phyloP scores from a whole-genome alignment of 2,797 vertebrate genomes.

The Smutsia temminckii region DNA sequence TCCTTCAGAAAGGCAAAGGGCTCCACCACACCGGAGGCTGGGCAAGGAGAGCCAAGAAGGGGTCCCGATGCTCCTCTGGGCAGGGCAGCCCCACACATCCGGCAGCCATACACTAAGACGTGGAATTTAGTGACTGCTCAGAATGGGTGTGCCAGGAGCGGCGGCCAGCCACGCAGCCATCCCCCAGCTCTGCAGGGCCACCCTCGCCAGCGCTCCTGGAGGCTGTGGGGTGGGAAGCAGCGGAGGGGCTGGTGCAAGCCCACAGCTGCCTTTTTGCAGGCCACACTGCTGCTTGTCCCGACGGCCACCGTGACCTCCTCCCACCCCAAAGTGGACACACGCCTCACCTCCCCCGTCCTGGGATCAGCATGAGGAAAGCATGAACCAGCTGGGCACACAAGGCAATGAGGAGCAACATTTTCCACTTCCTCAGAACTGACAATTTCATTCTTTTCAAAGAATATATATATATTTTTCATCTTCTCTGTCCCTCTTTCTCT shows the following conservation, averaged over 20 bases:
- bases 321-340: background rate
- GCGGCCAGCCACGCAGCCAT: accelerated
- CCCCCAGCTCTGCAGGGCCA: accelerated
- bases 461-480: background rate
- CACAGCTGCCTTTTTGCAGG: background rate
- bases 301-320: no score
- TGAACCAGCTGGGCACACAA: background rate
- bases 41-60: background rate
- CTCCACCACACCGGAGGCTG: accelerated
- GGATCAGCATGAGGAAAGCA: background rate
- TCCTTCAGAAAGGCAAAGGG: background rate
- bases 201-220: accelerated
- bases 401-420: slow-evolving; percentile 30
- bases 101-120: accelerated
- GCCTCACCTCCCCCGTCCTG: background rate
- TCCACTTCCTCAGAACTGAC: slow-evolving; percentile 69
- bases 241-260: accelerated
- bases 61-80: no score
- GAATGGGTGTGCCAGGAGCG: accelerated
- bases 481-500: background rate
- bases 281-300: background rate
- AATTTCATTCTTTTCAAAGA: slow-evolving; percentile 32
- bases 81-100: background rate
- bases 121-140: background rate
- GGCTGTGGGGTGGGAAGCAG: background rate